These are phyloP conservation scores for Metopolophium dirhodum DNA, from an alignment of 1,140 invertebrate genomes.

Conservation along the genomic window DNA sequence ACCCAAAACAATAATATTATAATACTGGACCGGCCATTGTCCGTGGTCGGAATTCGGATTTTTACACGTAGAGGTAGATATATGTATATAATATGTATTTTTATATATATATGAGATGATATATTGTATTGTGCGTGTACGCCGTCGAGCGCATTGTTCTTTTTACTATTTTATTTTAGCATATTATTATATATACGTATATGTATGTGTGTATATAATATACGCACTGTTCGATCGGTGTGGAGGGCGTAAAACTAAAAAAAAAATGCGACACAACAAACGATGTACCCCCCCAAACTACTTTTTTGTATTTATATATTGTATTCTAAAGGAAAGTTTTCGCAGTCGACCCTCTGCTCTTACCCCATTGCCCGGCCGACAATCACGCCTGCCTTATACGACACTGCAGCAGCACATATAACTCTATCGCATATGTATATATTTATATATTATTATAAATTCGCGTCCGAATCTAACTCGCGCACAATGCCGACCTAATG, in stretches of 20 bases:
- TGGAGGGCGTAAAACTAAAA: conserved; percentile 23
- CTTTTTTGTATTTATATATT: neutral
- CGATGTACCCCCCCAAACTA: conserved; percentile 12
- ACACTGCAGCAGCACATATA: neutral
- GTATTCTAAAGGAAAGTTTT: conserved; percentile 52
- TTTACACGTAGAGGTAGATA: neutral
- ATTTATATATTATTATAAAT: conserved; percentile 34
- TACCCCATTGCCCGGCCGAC: neutral
- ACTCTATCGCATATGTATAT: neutral
- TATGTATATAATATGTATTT: neutral
- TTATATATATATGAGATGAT: neutral
- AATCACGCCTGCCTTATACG: neutral
- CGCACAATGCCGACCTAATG: conserved; percentile 53
- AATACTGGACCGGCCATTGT: conserved; percentile 9
- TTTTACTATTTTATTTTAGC: conserved; percentile 20
- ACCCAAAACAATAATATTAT: conserved; percentile 24
- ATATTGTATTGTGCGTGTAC: neutral
- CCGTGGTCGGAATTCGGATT: neutral
- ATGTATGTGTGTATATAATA: neutral
- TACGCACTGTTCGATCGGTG: conserved; percentile 6
- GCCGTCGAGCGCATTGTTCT: conserved; percentile 3
- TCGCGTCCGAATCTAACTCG: conserved; percentile 42
- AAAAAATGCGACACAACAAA: conserved; percentile 38
- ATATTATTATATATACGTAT: neutral
- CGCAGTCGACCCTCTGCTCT: neutral